Evolutionary conservation across 2,113 vertebrate species (phyloP), one percentile per base, ranked within the genome.

Genomic region (Epinephelus cyanopodus): DNA sequence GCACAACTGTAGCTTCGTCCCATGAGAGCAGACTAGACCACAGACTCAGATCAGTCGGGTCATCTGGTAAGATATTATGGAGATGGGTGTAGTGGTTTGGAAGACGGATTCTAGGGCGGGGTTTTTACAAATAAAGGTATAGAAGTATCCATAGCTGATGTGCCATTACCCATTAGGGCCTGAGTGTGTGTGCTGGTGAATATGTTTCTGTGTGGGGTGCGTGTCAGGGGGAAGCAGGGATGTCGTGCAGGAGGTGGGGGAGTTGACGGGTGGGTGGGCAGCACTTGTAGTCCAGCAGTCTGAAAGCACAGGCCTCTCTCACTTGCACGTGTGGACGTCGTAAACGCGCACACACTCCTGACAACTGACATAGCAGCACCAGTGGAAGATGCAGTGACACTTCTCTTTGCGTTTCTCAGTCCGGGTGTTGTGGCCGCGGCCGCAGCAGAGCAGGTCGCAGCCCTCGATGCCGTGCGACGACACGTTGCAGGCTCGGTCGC

Each of bases 341-440:
- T 99, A 99, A 82, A 98, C 95, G 0, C 98, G 96, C 69, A 96
- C 76, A 15, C 98, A 99, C 95, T 99, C 98, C 93, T 99, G 98
- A 90, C 98, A 99, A 94, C 98, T 99, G 81, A 99, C 98, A 0
- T 99, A 99, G 94, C 98, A 99, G 95, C 98, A 99, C 98, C 98
- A 99, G 95, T 99, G 98, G 95, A 99, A 99, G 95, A 99, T 97
- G 94, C 98, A 99, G 95, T 99, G 98, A 68, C 98, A 99, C 57
- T 99, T 99, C 95, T 99, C 98, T 73, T 99, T 99, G 83, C 98
- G 96, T 25, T 97, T 98, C 95, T 99, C 98, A 92, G 98, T 99
- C 94, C 98, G 95, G 61, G 98, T 99, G 95, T 99, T 99, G 96
- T 99, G 98, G 68, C 98, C 98, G 0, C 98, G 97, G 3, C 98